These are phyloP conservation scores for Macropus fuliginosus DNA, from an alignment of 2,797 vertebrate genomes.

Conservation along the genomic window DNA sequence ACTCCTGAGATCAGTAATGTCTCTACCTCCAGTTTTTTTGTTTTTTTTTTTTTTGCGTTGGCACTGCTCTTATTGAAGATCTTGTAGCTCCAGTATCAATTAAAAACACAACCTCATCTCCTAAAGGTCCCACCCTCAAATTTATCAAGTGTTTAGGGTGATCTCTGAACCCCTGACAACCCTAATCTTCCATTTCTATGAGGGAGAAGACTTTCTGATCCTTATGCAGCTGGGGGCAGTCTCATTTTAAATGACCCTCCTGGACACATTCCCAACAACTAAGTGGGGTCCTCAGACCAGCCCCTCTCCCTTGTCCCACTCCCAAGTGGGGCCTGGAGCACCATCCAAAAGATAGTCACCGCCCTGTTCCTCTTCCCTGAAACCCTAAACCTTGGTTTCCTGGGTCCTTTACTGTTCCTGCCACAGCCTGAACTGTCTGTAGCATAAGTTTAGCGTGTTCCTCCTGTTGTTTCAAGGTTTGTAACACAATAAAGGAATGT, in stretches of 20 bases:
- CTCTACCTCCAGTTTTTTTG: neutral
- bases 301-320: too few relatives aligned
- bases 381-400: too few relatives aligned
- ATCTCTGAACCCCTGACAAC: neutral
- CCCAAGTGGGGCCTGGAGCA: too few relatives aligned
- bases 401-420: too few relatives aligned
- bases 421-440: too few relatives aligned
- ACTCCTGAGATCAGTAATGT: neutral
- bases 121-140: neutral
- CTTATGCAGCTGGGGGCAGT: fast-evolving
- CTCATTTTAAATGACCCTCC: neutral
- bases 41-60: too few relatives aligned
- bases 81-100: neutral
- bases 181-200: neutral
- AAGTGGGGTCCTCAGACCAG: neutral
- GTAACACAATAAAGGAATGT: too few relatives aligned
- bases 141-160: neutral
- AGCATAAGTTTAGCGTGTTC: too few relatives aligned
- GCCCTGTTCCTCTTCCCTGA: too few relatives aligned
- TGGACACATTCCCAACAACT: neutral
- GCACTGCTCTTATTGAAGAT: neutral
- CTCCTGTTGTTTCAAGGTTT: neutral
- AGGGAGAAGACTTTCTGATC: neutral
- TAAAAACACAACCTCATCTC: neutral
- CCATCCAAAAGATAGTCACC: too few relatives aligned